A percentile compares a stretch with the other conserved stretches of the same genome.
Evolutionary conservation across 2,888 invertebrate species (phyloP).

Genomic region (Epistrophe eligans): DNA sequence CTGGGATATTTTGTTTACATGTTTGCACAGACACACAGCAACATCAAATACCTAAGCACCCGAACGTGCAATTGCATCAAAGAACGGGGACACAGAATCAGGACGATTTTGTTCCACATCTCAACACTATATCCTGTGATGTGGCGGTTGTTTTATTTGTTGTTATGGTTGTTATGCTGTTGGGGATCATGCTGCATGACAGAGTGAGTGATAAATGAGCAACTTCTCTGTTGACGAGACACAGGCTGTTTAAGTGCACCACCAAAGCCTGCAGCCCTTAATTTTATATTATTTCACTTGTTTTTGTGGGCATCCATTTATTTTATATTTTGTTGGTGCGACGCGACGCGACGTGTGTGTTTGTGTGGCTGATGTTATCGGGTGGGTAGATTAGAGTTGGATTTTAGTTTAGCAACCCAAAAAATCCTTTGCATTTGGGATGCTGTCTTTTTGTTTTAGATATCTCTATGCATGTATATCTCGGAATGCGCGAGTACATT

Average conservation of each 20-base stretch:
- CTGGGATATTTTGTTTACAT: conserved; percentile 61
- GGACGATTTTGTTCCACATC: conserved; percentile 58
- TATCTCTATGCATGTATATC: conserved; percentile 2
- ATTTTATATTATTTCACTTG: conserved; percentile 4
- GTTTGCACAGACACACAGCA: conserved; percentile 53
- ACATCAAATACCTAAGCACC: conserved; percentile 56
- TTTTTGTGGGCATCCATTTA: conserved; percentile 12
- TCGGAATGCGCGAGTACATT: conserved; percentile 42
- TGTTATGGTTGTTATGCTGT: neutral
- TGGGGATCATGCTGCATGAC: conserved; percentile 34
- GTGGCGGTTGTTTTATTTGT: conserved; percentile 11
- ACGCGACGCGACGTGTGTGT: no score
- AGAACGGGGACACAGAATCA: conserved; percentile 39
- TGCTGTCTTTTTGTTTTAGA: conserved; percentile 1
- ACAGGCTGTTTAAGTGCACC: conserved; percentile 64
- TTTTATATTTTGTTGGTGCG: neutral
- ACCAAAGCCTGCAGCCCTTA: conserved; percentile 29
- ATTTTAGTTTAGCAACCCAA: conserved; percentile 40
- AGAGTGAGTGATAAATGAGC: conserved; percentile 72
- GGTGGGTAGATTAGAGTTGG: neutral
- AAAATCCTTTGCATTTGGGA: conserved; percentile 31
- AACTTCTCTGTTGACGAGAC: conserved; percentile 69
- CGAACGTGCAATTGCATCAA: conserved; percentile 58
- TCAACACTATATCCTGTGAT: conserved; percentile 35
- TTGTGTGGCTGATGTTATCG: neutral